Evolutionary conservation across 2,888 invertebrate species (phyloP).

Genomic region (Agrochola litura): DNA sequence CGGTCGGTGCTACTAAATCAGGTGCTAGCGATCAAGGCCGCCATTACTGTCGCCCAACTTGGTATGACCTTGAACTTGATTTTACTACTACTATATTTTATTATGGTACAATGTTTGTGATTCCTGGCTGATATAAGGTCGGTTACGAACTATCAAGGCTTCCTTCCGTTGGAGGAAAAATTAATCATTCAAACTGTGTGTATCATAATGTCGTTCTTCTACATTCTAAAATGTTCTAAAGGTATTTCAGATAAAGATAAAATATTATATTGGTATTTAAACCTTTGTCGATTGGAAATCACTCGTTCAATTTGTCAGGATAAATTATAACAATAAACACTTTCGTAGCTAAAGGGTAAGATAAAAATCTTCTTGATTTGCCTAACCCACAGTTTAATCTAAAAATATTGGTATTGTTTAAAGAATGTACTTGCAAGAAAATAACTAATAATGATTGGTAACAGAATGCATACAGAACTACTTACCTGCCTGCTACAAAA

Average conservation of each 20-base stretch:
- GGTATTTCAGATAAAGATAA: background rate
- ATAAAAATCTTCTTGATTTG: background rate
- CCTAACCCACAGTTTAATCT: too few species aligned
- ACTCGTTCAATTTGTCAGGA: background rate
- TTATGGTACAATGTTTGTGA: constrained; percentile 35
- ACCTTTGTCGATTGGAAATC: background rate
- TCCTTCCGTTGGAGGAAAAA: constrained; percentile 13
- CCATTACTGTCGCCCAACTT: constrained; percentile 55
- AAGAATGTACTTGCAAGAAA: background rate
- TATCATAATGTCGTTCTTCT: background rate
- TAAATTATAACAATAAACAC: too few species aligned
- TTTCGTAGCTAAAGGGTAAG: background rate
- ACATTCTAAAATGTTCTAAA: background rate
- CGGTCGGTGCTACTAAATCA: constrained; percentile 55
- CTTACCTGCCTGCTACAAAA: background rate
- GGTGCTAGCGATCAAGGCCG: constrained; percentile 72
- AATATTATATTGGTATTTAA: background rate
- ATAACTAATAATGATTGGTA: background rate
- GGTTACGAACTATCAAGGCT: constrained; percentile 22
- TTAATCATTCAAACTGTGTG: constrained; percentile 1
- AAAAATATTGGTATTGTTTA: too few species aligned
- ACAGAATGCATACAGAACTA: too few species aligned
- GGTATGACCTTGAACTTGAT: constrained; percentile 79
- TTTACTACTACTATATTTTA: constrained; percentile 47
- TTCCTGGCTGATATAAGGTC: constrained; percentile 21